These are phyloP conservation scores for Drosophila malerkotliana DNA, from an alignment of 1,140 invertebrate genomes.

Conservation along the genomic window DNA sequence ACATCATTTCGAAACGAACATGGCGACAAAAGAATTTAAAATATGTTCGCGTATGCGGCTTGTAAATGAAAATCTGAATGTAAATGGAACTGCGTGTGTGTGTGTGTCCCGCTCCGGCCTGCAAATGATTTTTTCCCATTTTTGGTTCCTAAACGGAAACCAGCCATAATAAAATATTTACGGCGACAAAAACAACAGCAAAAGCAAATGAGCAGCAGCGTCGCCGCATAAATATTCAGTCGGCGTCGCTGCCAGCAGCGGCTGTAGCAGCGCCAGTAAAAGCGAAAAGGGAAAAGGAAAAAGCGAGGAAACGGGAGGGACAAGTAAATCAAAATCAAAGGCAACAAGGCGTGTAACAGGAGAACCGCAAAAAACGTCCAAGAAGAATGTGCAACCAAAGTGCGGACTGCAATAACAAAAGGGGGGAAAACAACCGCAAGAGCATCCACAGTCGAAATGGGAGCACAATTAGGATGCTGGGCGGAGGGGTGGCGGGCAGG, in stretches of 20 bases:
- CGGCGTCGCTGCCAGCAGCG: conserved; percentile 37
- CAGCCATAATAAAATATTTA: conserved; percentile 82
- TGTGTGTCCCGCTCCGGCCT: conserved; percentile 5
- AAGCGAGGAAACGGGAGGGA: conserved; percentile 7
- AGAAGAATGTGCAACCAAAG: conserved; percentile 30
- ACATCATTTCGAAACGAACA: conserved; percentile 77
- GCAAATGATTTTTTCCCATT: conserved; percentile 54
- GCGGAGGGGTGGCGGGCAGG: conserved; percentile 6
- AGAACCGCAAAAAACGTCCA: conserved; percentile 49
- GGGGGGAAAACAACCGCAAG: conserved; percentile 24
- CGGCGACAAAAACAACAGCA: conserved; percentile 51
- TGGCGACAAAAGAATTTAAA: conserved; percentile 79
- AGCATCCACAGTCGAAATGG: conserved; percentile 17
- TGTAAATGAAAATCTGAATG: conserved; percentile 31
- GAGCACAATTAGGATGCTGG: background rate
- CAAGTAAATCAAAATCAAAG: conserved; percentile 48
- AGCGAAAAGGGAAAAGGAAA: conserved; percentile 20
- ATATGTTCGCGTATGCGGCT: conserved; percentile 50
- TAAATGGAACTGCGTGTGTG: background rate
- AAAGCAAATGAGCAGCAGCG: conserved; percentile 31
- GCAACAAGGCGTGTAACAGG: conserved; percentile 74
- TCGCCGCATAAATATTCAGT: conserved; percentile 58
- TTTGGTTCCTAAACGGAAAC: conserved; percentile 82
- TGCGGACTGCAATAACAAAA: conserved; percentile 30
- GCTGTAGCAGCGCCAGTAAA: conserved; percentile 22